Evolutionary conservation across 1,140 invertebrate genomes (phyloP), one percentile per base, ranked within the genome.

Genomic region (Drosophila fuyamai): DNA sequence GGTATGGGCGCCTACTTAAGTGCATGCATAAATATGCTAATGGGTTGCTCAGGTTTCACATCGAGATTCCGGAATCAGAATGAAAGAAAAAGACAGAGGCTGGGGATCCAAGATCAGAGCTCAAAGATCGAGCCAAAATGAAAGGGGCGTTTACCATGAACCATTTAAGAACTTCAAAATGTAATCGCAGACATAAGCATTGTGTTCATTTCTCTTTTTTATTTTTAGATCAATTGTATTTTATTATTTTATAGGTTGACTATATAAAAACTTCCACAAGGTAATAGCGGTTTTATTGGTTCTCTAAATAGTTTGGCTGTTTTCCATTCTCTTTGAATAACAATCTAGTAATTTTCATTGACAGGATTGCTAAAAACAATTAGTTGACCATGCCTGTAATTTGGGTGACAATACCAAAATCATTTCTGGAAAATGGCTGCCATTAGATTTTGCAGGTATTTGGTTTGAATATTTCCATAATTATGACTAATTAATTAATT

Each of bases 11-110:
- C 43, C 43, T 23, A 46, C 43, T 23, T 18, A 47, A 27, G 29
- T 73, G 40, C 53, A 76, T 35, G 43, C 36, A 48, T 56, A 58
- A 23, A 36, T 67, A 68, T 70, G 67, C 62, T 70, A 70, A 70
- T 70, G 13, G 27, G 3, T 14, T 14, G 41, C 10, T 35, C 48
- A 68, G 41, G 62, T 27, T 55, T 68, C 8, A 51, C 18, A 67
- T 41, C 36, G 23, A 46, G 4, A 66, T 66, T 38, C 4, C 16
- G 16, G 16, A 51, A 27, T n/a, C 27, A 32, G 16, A 40, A 27
- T 5, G 23, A 41, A 62, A 32, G 43, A 61, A 40, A 61, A 48
- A 62, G 4, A 40, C 56, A 48, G 13, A 65, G 6, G 36, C 18
- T 12, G 18, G 29, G 14, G 58, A 60, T 27, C 12, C 7, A 18